Conservation (phyloP, 2,797 vertebrate species). For the Sorex maritimensis region DNA sequence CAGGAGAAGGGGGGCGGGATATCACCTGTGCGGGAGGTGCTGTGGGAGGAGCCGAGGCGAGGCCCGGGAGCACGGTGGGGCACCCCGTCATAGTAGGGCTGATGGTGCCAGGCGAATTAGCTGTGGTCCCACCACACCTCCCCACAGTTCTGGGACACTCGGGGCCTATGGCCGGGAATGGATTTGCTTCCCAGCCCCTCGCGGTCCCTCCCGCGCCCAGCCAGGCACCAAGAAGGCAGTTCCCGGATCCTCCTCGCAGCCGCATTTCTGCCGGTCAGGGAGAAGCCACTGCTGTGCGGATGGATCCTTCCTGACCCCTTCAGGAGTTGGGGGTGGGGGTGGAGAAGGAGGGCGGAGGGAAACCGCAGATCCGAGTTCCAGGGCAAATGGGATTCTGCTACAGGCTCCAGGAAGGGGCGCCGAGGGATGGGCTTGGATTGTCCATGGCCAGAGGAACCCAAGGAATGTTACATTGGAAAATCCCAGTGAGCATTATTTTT, state of each 20-base stretch:
- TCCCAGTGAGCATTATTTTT: slow-evolving; percentile 84
- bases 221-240: background rate
- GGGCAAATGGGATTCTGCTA: background rate
- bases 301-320: too few relatives aligned
- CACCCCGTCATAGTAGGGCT: background rate
- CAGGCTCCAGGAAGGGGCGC: background rate
- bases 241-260: background rate
- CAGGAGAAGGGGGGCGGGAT: background rate
- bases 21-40: background rate
- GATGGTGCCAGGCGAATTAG: background rate
- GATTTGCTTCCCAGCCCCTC: background rate
- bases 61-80: background rate
- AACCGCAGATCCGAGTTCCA: background rate
- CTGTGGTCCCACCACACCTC: background rate
- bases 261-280: background rate
- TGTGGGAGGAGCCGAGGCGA: background rate
- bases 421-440: background rate
- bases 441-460: slow-evolving; percentile 67
- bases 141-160: background rate
- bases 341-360: background rate
- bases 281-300: too few relatives aligned
- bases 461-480: slow-evolving; percentile 86
- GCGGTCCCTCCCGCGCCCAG: background rate
- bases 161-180: too few relatives aligned
- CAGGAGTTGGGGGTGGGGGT: background rate